These are phyloP conservation scores for Neomorphus geoffroyi DNA, from an alignment of 2,797 vertebrate species.

Conservation along the genomic window DNA sequence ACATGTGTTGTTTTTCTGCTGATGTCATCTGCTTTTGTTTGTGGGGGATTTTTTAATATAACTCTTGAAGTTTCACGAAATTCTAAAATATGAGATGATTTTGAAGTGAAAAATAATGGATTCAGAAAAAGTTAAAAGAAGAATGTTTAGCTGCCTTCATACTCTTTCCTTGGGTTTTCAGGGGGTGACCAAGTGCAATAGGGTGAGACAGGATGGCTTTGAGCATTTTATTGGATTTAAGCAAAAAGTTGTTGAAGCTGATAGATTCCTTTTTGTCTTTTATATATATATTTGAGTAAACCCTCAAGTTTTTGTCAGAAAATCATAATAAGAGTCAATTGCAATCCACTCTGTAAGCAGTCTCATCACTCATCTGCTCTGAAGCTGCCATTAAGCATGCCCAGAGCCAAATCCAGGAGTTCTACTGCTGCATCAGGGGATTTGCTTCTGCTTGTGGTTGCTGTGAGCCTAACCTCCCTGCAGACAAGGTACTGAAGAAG, in stretches of 20 bases:
- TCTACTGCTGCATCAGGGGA: background rate
- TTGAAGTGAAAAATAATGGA: background rate
- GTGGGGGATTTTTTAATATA: background rate
- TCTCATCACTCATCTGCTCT: background rate
- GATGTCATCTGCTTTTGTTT: background rate
- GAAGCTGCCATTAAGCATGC: background rate
- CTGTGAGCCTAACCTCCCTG: background rate
- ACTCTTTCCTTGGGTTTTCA: background rate
- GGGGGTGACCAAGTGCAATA: background rate
- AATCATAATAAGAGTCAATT: background rate
- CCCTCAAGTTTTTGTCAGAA: background rate
- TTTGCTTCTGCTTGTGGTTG: background rate
- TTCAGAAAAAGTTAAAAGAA: conserved; percentile 9
- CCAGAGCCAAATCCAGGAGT: background rate
- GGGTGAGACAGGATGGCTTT: background rate
- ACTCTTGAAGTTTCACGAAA: background rate
- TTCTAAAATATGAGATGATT: background rate
- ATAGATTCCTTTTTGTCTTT: background rate
- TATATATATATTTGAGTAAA: background rate
- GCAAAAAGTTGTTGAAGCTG: background rate
- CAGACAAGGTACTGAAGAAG: background rate
- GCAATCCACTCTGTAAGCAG: background rate
- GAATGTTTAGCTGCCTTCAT: background rate
- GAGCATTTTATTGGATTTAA: background rate
- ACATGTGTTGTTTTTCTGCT: background rate